These are phyloP conservation scores for Heliconius nattereri DNA, from an alignment of 1,140 invertebrate species.

Conservation along the genomic window DNA sequence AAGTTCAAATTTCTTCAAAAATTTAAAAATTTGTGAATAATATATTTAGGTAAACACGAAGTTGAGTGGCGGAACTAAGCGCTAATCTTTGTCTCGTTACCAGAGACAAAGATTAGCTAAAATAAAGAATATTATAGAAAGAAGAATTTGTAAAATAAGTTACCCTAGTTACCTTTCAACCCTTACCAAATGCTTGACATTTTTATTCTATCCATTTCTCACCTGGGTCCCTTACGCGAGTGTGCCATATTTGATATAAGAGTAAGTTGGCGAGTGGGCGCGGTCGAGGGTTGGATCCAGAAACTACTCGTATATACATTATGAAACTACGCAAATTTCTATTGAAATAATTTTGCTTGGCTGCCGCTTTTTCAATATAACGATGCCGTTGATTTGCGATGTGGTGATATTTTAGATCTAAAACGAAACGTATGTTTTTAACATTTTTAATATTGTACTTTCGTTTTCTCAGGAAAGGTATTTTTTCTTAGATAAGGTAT, in stretches of 20 bases:
- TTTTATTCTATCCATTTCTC: slow-evolving; percentile 15
- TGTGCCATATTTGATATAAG: slow-evolving; percentile 24
- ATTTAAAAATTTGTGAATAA: no score
- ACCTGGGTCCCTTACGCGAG: slow-evolving; percentile 13
- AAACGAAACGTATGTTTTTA: not conserved
- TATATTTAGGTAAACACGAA: no score
- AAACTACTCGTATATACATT: slow-evolving; percentile 18
- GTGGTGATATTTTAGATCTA: not conserved
- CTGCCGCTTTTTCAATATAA: slow-evolving; percentile 7
- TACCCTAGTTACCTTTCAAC: not conserved
- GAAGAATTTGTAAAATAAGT: not conserved
- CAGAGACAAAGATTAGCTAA: no score
- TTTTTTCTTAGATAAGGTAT: no score
- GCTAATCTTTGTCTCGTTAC: no score
- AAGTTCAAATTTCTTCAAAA: no score
- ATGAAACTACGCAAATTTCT: slow-evolving; percentile 14
- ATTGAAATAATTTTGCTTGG: slow-evolving; percentile 9
- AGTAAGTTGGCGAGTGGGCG: slow-evolving; percentile 22
- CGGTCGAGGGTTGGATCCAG: slow-evolving; percentile 26
- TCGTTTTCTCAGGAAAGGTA: no score
- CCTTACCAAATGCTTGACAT: not conserved
- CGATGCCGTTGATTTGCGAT: not conserved
- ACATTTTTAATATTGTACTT: not conserved
- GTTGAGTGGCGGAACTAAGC: no score
- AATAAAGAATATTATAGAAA: not conserved